These are phyloP conservation scores for Rotaria macrura DNA, from an alignment of 2,888 invertebrate species.

Conservation along the genomic window DNA sequence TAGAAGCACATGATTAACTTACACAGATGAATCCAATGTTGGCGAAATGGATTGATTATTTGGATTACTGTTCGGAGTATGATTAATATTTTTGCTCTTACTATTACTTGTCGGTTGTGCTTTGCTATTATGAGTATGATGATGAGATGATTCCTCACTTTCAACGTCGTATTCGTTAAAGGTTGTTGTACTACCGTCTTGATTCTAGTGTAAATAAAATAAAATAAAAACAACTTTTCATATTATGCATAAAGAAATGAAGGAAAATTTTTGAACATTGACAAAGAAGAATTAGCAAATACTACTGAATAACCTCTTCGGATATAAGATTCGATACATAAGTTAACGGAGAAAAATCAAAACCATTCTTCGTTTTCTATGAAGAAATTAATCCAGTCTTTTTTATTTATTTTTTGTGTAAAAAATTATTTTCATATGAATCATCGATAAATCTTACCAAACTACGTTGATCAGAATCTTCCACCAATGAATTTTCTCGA, in stretches of 20 bases:
- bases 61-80: not conserved
- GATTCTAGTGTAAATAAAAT: not conserved
- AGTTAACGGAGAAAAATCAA: not conserved
- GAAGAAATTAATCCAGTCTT: too few relatives aligned
- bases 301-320: not conserved
- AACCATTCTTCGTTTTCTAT: not conserved
- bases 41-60: not conserved
- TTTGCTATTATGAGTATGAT: not conserved
- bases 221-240: not conserved
- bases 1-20: not conserved
- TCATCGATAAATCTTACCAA: not conserved
- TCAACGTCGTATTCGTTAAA: constrained; percentile 16
- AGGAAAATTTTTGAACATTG: not conserved
- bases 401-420: too few relatives aligned
- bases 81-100: not conserved
- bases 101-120: not conserved
- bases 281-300: not conserved
- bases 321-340: not conserved
- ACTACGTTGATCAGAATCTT: not conserved
- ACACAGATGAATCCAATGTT: not conserved
- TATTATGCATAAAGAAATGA: not conserved
- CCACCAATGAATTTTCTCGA: not conserved
- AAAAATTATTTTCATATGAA: not conserved
- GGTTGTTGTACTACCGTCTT: constrained; percentile 3
- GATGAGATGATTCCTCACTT: not conserved